These are phyloP conservation scores for Cecropterus lyciades DNA, from an alignment of 1,140 invertebrate genomes.

Conservation along the genomic window DNA sequence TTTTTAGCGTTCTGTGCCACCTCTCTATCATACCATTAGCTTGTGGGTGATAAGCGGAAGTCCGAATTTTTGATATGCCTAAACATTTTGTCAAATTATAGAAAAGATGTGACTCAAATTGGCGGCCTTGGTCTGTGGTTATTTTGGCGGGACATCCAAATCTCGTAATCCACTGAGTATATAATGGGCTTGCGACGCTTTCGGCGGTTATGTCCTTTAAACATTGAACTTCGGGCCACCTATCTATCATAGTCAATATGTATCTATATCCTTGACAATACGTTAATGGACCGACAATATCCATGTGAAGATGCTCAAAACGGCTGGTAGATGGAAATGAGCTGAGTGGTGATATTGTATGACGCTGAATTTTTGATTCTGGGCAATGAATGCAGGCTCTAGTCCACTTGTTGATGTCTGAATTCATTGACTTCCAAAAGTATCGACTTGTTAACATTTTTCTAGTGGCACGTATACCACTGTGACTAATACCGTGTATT, in stretches of 20 bases:
- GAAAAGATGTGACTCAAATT: not conserved
- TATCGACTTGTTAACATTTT: not conserved
- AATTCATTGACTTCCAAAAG: not conserved
- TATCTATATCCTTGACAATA: conserved; percentile 19
- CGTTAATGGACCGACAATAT: conserved; percentile 9
- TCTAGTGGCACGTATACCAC: not conserved
- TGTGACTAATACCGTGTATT: not conserved
- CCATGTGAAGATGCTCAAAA: conserved; percentile 11
- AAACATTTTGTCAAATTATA: not conserved
- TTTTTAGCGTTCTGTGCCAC: not conserved
- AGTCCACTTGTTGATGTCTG: not conserved
- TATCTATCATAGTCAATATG: conserved; percentile 11
- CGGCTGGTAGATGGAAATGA: conserved; percentile 2
- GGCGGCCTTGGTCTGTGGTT: not conserved
- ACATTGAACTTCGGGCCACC: conserved; percentile 19
- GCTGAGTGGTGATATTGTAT: conserved; percentile 9
- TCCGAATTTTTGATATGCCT: not conserved
- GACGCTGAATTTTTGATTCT: conserved; percentile 9
- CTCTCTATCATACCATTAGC: not conserved
- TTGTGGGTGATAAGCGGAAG: not conserved
- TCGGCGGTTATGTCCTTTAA: conserved; percentile 15
- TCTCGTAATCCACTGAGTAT: conserved; percentile 5
- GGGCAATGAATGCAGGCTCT: not conserved
- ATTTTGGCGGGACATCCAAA: not conserved
- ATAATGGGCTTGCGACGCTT: conserved; percentile 1